phyloP scores from a whole-genome alignment of 2,113 vertebrate species.

The Globicephala melas region DNA sequence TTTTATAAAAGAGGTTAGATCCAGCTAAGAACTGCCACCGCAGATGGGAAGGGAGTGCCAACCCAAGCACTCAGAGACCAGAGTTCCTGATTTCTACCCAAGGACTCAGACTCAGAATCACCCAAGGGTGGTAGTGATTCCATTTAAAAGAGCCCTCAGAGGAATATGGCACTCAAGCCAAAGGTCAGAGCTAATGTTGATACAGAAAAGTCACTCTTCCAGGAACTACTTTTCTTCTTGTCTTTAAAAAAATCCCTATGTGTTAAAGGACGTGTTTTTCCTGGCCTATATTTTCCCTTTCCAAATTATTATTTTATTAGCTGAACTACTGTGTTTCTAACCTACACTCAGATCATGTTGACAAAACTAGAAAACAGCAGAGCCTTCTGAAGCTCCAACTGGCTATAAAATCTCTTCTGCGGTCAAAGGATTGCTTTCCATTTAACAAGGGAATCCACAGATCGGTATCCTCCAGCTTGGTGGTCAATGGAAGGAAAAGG shows the following conservation, averaged over 20 bases:
- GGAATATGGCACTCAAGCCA: background rate
- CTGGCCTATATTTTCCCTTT: background rate
- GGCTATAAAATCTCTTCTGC: background rate
- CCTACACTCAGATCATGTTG: background rate
- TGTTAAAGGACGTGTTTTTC: background rate
- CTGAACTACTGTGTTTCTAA: background rate
- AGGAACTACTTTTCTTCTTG: background rate
- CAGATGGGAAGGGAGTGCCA: background rate
- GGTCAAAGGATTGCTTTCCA: background rate
- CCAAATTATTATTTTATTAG: background rate
- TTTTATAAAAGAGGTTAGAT: background rate
- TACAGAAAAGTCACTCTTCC: background rate
- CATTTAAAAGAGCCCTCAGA: background rate
- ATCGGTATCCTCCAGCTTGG: background rate
- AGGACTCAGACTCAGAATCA: background rate
- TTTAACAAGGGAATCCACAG: background rate
- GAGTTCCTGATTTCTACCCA: background rate
- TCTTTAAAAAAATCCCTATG: background rate
- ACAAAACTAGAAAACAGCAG: background rate
- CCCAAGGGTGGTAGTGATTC: background rate
- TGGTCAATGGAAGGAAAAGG: background rate
- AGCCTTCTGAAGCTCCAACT: background rate
- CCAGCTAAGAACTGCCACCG: background rate
- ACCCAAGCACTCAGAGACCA: background rate
- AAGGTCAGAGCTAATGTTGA: constrained; percentile 22